Evolutionary conservation across 2,888 invertebrate species (phyloP).

Genomic region (Sminthurinus aureus): DNA sequence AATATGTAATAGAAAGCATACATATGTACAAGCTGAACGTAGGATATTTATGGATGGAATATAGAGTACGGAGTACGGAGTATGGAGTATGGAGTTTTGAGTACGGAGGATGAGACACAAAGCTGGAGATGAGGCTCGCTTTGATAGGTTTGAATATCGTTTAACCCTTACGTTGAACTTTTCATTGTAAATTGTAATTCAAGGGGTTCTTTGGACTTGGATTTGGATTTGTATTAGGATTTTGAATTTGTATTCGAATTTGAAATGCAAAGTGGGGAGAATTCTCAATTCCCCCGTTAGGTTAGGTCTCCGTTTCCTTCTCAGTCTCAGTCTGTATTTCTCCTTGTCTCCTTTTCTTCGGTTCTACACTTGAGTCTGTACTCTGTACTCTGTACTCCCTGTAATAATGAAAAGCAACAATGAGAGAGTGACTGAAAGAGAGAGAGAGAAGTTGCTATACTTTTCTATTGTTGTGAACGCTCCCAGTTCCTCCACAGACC

Average conservation of each 20-base stretch:
- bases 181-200: constrained; percentile 48
- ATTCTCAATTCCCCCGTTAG: constrained; percentile 46
- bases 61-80: background rate
- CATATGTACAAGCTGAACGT: background rate
- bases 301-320: constrained; percentile 34
- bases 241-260: constrained; percentile 30
- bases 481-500: constrained; percentile 31
- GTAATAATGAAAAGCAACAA: constrained; percentile 1
- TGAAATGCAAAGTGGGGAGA: constrained; percentile 55
- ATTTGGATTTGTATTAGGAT: too few relatives aligned
- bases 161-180: constrained; percentile 53
- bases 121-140: constrained; percentile 11
- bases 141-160: constrained; percentile 53
- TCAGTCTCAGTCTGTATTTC: too few relatives aligned
- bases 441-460: background rate
- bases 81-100: too few relatives aligned
- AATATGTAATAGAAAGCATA: constrained; percentile 29
- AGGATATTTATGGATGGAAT: too few relatives aligned
- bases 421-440: background rate
- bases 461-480: constrained; percentile 17
- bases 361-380: too few relatives aligned
- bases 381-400: too few relatives aligned
- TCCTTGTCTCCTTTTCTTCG: background rate
- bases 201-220: constrained; percentile 25
- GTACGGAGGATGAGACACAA: background rate